Conservation (phyloP, 2,113 vertebrate genomes). For the Rhipidura dahli region DNA sequence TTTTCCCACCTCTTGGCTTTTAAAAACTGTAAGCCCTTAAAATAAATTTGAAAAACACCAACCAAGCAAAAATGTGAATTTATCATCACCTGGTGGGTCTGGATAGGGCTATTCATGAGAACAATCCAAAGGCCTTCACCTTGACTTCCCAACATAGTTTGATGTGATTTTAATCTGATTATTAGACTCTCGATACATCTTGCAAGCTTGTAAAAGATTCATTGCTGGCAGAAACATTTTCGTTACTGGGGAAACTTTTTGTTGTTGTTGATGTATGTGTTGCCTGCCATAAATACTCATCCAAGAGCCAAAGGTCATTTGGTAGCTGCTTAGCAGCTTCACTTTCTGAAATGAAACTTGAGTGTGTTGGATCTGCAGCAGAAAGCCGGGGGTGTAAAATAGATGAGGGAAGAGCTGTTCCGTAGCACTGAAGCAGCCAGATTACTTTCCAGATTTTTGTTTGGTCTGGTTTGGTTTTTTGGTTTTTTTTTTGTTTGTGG, state of each 20-base stretch:
- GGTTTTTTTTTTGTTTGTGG: not conserved
- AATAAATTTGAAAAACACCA: slow-evolving; percentile 53
- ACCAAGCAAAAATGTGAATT: slow-evolving; percentile 44
- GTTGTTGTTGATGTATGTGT: slow-evolving; percentile 53
- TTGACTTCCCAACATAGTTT: slow-evolving; percentile 51
- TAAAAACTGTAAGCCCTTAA: slow-evolving; percentile 21
- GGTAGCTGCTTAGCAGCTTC: slow-evolving; percentile 59
- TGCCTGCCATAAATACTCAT: slow-evolving; percentile 62
- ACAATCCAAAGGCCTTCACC: slow-evolving; percentile 64
- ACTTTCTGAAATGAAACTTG: slow-evolving; percentile 61
- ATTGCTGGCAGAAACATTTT: slow-evolving; percentile 58
- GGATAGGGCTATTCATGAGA: slow-evolving; percentile 48
- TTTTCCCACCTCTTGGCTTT: slow-evolving; percentile 21
- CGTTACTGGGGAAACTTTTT: slow-evolving; percentile 41
- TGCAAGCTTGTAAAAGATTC: slow-evolving; percentile 70
- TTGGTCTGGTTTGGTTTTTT: not conserved
- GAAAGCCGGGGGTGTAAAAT: not conserved
- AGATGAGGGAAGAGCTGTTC: not conserved
- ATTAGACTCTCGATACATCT: slow-evolving; percentile 56
- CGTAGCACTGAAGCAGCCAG: not conserved
- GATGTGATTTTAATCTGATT: slow-evolving; percentile 72
- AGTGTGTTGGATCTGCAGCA: not conserved
- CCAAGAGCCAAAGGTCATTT: slow-evolving; percentile 61
- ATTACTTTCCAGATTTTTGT: not conserved
- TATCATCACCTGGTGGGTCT: slow-evolving; percentile 50